Evolutionary conservation across 1,140 invertebrate genomes (phyloP).

Genomic region (Gerris buenoi): DNA sequence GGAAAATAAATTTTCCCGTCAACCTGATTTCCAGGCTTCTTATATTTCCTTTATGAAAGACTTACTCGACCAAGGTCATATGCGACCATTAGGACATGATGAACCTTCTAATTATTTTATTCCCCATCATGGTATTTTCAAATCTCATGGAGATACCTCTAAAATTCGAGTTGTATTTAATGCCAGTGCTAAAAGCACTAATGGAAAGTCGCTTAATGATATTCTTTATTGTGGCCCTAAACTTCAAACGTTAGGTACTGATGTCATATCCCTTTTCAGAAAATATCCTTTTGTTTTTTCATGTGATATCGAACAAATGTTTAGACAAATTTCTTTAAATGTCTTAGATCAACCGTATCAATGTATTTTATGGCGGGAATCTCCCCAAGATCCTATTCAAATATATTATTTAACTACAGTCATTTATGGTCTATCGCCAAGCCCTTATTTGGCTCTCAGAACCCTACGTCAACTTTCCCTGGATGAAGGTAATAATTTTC

Average conservation of each 20-base stretch:
- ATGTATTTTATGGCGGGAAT: conserved; percentile 21
- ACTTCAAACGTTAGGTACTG: conserved; percentile 29
- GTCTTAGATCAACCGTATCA: conserved; percentile 24
- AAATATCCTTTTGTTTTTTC: conserved; percentile 21
- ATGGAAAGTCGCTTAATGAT: conserved; percentile 26
- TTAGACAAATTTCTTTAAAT: conserved; percentile 14
- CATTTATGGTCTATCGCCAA: conserved; percentile 27
- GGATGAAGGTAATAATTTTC: conserved; percentile 21
- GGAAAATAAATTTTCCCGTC: background rate
- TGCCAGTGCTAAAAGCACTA: conserved; percentile 24
- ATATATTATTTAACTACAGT: conserved; percentile 26
- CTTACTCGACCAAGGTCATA: background rate
- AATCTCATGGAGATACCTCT: conserved; percentile 19
- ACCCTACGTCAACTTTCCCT: conserved; percentile 24
- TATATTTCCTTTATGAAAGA: background rate
- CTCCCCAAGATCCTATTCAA: conserved; percentile 11
- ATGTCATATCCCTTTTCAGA: conserved; percentile 27
- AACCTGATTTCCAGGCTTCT: background rate
- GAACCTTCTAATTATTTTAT: conserved; percentile 15
- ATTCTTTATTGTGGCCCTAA: conserved; percentile 25
- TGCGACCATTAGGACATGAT: background rate
- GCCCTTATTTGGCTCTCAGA: conserved; percentile 26
- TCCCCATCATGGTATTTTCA: conserved; percentile 24
- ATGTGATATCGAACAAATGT: conserved; percentile 26
- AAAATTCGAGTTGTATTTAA: conserved; percentile 30